Evolutionary conservation across 2,797 vertebrate genomes (phyloP).

Genomic region (Crenichthys baileyi): DNA sequence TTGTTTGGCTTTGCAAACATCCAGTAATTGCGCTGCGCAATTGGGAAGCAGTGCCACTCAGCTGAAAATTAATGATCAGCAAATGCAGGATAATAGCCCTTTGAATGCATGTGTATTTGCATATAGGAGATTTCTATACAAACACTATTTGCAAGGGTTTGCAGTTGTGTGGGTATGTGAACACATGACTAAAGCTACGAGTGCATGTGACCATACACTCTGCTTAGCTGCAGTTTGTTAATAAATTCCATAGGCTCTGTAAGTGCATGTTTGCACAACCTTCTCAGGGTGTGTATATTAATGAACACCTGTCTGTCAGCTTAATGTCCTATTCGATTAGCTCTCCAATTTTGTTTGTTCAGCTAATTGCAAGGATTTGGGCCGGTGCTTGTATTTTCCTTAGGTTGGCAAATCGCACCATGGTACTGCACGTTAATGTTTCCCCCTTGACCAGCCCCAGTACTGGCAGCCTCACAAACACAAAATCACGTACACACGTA

Average conservation of each 20-base stretch:
- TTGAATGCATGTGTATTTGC: conserved; percentile 52
- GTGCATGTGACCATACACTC: not conserved
- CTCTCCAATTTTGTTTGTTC: conserved; percentile 72
- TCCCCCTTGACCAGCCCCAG: conserved; percentile 34
- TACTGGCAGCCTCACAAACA: conserved; percentile 12
- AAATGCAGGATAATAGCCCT: conserved; percentile 62
- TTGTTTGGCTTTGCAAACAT: conserved; percentile 74
- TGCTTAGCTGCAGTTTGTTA: conserved; percentile 18
- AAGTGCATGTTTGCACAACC: conserved; percentile 15
- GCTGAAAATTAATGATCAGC: conserved; percentile 73
- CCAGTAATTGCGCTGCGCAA: conserved; percentile 71
- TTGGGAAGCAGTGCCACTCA: conserved; percentile 63
- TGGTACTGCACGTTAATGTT: conserved; percentile 62
- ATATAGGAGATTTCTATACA: conserved; percentile 17
- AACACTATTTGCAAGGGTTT: conserved; percentile 7
- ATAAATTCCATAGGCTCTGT: conserved; percentile 17
- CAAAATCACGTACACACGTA: conserved; percentile 7
- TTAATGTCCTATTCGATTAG: conserved; percentile 72
- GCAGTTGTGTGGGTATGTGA: not conserved
- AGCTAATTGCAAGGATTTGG: conserved; percentile 74
- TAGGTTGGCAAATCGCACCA: conserved; percentile 61
- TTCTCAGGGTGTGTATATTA: conserved; percentile 42
- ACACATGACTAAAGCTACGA: conserved; percentile 13
- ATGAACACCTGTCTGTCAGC: conserved; percentile 69
- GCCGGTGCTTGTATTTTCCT: conserved; percentile 62